Evolutionary conservation across 2,113 vertebrate genomes (phyloP).

Genomic region (Ciconia stormi): DNA sequence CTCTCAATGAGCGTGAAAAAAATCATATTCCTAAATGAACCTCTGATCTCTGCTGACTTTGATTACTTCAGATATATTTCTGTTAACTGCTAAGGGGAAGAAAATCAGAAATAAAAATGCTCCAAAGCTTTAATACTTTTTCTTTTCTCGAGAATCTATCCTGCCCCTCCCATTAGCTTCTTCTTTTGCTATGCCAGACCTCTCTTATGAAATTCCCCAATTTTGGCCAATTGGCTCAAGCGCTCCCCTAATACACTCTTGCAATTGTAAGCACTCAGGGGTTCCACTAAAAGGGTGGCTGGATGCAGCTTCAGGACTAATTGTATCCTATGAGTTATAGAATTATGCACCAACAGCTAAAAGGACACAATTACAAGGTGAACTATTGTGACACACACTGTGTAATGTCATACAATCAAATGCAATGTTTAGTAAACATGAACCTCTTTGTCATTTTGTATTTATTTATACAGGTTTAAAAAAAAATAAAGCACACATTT

Average conservation of each 20-base stretch:
- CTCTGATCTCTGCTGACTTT: constrained; percentile 2
- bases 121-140: constrained; percentile 18
- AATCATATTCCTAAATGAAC: constrained; percentile 28
- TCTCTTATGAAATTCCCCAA: constrained; percentile 13
- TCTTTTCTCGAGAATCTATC: not conserved
- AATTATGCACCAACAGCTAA: constrained; percentile 69
- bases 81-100: not conserved
- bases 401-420: constrained; percentile 75
- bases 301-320: constrained; percentile 66
- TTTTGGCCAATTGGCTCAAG: constrained; percentile 59
- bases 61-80: constrained; percentile 10
- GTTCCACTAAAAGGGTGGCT: constrained; percentile 66
- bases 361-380: constrained; percentile 68
- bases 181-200: constrained; percentile 20
- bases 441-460: constrained; percentile 75
- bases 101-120: constrained; percentile 27
- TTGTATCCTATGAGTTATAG: constrained; percentile 59
- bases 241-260: constrained; percentile 60
- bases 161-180: not conserved
- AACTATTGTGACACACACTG: constrained; percentile 72
- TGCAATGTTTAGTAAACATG: constrained; percentile 75
- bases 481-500: constrained; percentile 73
- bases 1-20: constrained; percentile 36
- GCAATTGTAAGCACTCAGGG: constrained; percentile 72
- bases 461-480: constrained; percentile 76